Percentiles rank a stretch among this genome's conserved stretches.
phyloP scores from a whole-genome alignment of 2,113 vertebrate genomes.

The Leptodactylus fuscus region DNA sequence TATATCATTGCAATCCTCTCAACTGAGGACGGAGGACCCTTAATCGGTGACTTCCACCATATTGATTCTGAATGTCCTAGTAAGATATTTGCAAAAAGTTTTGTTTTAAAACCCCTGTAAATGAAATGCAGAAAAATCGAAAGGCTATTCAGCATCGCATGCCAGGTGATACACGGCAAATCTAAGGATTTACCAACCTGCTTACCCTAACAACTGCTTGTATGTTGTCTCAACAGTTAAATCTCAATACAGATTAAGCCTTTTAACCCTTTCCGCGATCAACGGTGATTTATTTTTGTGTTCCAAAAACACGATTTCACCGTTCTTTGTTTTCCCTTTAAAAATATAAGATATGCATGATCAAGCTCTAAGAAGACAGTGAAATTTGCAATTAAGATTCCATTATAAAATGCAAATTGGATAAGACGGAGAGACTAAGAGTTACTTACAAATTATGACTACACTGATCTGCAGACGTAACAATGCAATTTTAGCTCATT shows the following conservation, averaged over 20 bases:
- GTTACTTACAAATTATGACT: constrained; percentile 34
- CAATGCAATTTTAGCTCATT: constrained; percentile 39
- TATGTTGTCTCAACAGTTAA: not conserved
- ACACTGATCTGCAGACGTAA: constrained; percentile 23
- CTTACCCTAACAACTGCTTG: not conserved
- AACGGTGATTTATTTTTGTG: not conserved
- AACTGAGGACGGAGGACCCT: no score
- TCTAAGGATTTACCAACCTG: not conserved
- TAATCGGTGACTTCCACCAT: no score
- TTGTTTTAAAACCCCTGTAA: no score
- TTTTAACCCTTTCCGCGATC: not conserved
- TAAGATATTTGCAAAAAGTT: no score
- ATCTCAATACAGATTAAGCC: not conserved
- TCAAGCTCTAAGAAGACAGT: constrained; percentile 31
- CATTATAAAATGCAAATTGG: constrained; percentile 50
- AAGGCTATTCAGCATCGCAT: no score
- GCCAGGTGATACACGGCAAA: not conserved
- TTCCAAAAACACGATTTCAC: not conserved
- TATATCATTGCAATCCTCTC: no score
- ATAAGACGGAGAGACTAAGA: constrained; percentile 17
- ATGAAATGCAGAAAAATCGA: no score
- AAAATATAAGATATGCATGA: constrained; percentile 16
- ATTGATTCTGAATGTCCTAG: no score
- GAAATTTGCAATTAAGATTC: constrained; percentile 46
- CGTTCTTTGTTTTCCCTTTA: not conserved